phyloP scores from a whole-genome alignment of 2,888 invertebrate genomes.

The Oeneis ivallda region DNA sequence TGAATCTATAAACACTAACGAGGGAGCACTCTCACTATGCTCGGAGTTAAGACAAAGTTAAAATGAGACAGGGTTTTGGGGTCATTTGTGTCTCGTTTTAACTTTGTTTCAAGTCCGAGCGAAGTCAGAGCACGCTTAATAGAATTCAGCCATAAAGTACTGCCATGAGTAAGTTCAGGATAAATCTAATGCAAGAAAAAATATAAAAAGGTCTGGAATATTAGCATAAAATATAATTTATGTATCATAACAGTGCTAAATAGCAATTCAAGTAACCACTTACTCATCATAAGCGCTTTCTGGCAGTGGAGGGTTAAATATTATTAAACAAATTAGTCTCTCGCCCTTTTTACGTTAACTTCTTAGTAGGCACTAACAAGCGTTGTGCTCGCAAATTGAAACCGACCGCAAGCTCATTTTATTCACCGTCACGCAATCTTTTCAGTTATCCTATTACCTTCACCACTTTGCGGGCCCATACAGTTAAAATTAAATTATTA shows the following conservation, averaged over 20 bases:
- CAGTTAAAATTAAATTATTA: constrained; percentile 47
- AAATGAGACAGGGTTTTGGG: no score
- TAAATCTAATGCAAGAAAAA: background rate
- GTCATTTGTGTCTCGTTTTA: no score
- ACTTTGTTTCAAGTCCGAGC: no score
- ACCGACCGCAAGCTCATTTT: constrained; percentile 65
- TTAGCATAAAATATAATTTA: constrained; percentile 10
- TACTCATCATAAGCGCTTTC: constrained; percentile 25
- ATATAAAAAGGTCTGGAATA: constrained; percentile 3
- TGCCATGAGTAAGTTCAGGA: no score
- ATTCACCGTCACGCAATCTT: constrained; percentile 64
- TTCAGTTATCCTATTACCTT: constrained; percentile 43
- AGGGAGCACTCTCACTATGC: no score
- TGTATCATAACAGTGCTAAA: constrained; percentile 18
- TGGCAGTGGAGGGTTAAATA: constrained; percentile 31
- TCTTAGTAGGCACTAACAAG: constrained; percentile 55
- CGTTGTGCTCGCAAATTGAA: constrained; percentile 66
- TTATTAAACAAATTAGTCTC: constrained; percentile 39
- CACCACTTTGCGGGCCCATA: constrained; percentile 39
- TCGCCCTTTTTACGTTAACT: constrained; percentile 59
- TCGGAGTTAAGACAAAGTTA: no score
- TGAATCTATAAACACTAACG: no score
- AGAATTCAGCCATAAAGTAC: no score
- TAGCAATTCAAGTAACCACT: constrained; percentile 26
- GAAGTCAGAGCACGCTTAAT: no score